Percentiles rank a stretch among this genome's conserved stretches.
These are phyloP conservation scores for Tillus elongatus DNA, from an alignment of 2,888 invertebrate genomes.

Conservation along the genomic window DNA sequence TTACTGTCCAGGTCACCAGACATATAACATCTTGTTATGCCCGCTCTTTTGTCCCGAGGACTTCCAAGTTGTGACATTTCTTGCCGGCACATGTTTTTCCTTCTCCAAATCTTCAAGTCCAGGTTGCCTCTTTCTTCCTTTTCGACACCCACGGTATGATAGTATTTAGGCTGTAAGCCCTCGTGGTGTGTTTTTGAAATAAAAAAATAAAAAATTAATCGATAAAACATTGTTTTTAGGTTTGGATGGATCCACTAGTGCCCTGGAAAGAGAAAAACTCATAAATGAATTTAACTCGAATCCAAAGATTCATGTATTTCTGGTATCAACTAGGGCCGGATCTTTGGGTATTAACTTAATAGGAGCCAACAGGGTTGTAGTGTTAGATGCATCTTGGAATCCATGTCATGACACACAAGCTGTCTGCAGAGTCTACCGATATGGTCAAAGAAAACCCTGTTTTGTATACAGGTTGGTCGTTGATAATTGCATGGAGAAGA, in stretches of 20 bases:
- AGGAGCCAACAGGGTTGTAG: constrained; percentile 94
- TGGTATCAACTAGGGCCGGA: constrained; percentile 94
- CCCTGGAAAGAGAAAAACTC: constrained; percentile 87
- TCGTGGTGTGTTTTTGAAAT: no score
- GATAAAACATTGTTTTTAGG: constrained; percentile 44
- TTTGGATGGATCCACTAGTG: constrained; percentile 91
- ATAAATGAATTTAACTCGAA: constrained; percentile 95
- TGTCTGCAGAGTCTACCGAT: constrained; percentile 90
- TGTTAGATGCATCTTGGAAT: constrained; percentile 98
- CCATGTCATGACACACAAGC: constrained; percentile 98
- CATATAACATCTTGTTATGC: no score
- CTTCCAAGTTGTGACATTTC: no score
- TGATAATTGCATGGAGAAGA: constrained; percentile 94
- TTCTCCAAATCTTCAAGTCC: no score
- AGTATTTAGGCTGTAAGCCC: no score
- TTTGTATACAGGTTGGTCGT: constrained; percentile 95
- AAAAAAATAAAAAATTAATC: no score
- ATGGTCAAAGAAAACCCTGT: constrained; percentile 90
- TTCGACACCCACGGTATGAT: no score
- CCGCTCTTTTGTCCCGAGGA: no score
- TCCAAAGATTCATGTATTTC: constrained; percentile 76
- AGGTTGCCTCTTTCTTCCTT: no score
- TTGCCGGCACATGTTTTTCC: no score
- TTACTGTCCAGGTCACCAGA: no score
- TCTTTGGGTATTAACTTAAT: constrained; percentile 95